Base-by-base conservation (phyloP, 2,797 vertebrate species). In the Platalea minor region DNA sequence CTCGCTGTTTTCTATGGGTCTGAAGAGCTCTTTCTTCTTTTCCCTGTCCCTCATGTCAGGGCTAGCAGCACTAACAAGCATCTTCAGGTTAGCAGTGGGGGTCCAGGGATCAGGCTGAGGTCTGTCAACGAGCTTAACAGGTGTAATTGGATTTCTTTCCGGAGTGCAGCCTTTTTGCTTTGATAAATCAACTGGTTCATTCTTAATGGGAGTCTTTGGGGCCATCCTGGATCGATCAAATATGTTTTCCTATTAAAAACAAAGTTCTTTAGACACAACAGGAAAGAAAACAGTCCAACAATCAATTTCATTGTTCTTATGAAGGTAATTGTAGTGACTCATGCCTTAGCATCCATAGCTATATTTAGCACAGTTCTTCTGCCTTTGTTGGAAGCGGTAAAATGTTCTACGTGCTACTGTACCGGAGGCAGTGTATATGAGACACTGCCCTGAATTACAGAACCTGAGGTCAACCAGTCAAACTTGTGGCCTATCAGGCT, bases 31-130 rank as follows among this genome's bases (percentile, higher is more conserved):
- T 96, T 99, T 99, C 72, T 98, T 99, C 98, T 99, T 99, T 96
- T 99, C 99, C 20, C 99, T 90, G 95, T 99, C 98, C 79, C 99
- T 97, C 92, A 99, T 99, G 94, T 99, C 99, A 1, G 99, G 99
- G 87, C 99, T 99, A 26, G 99, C 99, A 0, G 98, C 99, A 26
- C 99, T 99, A 96, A 99, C 98, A 68, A 99, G 98, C 97, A 99
- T 98, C 98, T 99, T 99, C 92, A 99, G 98, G 89, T 99, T 99
- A 91, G 99, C 98, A 0, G 99, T 99, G 54, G 99, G 99, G 0
- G 99, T 99, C 99, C 98, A 99, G 7, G 99, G 99, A 73, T 99
- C 99, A 6, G 97, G 56, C 45, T 97, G 98, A 13, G 98, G 96
- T 90, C 95, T 96, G 82, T 98, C 98, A 1, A 88, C 17, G 13